Percentiles rank a stretch among this genome's conserved stretches.
Conservation (phyloP, 2,888 invertebrate genomes). For the Matsumyia berberina region DNA sequence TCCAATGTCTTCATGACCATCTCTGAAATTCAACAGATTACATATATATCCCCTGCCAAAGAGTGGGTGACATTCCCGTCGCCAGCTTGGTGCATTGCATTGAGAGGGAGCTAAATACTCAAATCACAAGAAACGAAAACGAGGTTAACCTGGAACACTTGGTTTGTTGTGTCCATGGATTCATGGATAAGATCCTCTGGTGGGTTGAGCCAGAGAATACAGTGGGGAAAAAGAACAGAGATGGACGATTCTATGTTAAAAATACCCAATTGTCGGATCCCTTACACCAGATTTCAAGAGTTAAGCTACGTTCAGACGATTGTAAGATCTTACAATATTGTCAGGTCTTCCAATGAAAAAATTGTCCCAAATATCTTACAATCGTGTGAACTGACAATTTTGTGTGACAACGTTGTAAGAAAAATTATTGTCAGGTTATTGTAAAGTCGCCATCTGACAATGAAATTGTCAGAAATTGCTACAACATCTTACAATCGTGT, state of each 20-base stretch:
- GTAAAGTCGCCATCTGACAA: no score
- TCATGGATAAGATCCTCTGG: slow-evolving; percentile 83
- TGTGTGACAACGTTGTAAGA: no score
- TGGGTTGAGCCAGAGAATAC: slow-evolving; percentile 81
- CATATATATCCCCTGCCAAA: slow-evolving; percentile 82
- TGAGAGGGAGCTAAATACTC: slow-evolving; percentile 81
- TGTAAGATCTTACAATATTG: no score
- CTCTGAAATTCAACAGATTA: slow-evolving; percentile 82
- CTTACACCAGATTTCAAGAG: slow-evolving; percentile 91
- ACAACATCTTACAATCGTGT: no score
- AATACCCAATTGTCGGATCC: slow-evolving; percentile 81
- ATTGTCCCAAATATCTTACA: no score
- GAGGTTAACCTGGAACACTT: slow-evolving; percentile 96
- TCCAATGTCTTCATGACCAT: slow-evolving; percentile 86
- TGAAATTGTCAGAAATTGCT: no score
- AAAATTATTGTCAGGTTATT: no score
- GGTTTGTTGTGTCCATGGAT: slow-evolving; percentile 91
- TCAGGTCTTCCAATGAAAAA: no score
- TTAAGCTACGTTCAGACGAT: no score
- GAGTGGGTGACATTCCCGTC: slow-evolving; percentile 83
- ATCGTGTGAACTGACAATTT: no score
- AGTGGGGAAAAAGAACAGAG: slow-evolving; percentile 80
- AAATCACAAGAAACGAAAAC: slow-evolving; percentile 84
- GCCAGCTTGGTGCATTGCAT: slow-evolving; percentile 83
- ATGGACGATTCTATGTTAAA: slow-evolving; percentile 80